Percentiles rank a stretch among this genome's conserved stretches.
Evolutionary conservation across 2,113 vertebrate species (phyloP).

Genomic region (Eublepharis macularius): DNA sequence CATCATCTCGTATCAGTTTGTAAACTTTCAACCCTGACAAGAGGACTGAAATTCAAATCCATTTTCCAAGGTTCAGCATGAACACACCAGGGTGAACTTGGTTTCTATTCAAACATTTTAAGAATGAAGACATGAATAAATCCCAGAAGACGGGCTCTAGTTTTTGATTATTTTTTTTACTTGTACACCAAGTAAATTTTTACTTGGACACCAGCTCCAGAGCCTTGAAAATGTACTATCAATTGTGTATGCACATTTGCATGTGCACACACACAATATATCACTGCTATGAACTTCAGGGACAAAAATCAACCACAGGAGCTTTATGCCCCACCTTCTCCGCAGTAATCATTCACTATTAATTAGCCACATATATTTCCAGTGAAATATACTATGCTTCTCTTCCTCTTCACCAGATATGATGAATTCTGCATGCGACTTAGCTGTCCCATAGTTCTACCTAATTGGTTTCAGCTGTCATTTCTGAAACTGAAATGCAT

Average conservation of each 20-base stretch:
- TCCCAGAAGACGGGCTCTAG: not conserved
- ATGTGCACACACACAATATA: no score
- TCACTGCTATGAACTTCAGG: not conserved
- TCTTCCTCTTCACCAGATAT: constrained; percentile 48
- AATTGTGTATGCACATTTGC: no score
- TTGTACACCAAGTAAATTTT: constrained; percentile 27
- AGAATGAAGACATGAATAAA: constrained; percentile 40
- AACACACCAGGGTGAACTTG: not conserved
- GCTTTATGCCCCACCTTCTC: constrained; percentile 26
- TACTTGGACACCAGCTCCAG: not conserved
- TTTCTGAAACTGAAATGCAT: constrained; percentile 66
- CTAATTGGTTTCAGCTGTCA: constrained; percentile 79
- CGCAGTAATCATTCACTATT: constrained; percentile 59
- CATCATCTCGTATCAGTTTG: not conserved
- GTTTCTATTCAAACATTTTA: constrained; percentile 27
- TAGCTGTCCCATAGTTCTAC: constrained; percentile 65
- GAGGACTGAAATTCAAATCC: not conserved
- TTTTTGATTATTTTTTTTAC: constrained; percentile 20
- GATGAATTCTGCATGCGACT: constrained; percentile 68
- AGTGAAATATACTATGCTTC: constrained; percentile 41
- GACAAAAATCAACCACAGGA: constrained; percentile 20
- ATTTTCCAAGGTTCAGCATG: not conserved
- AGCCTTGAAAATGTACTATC: not conserved
- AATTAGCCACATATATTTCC: constrained; percentile 61
- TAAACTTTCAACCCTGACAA: not conserved